Evolutionary conservation across 2,797 vertebrate species (phyloP).

Genomic region (Notoglanidium macrostoma): DNA sequence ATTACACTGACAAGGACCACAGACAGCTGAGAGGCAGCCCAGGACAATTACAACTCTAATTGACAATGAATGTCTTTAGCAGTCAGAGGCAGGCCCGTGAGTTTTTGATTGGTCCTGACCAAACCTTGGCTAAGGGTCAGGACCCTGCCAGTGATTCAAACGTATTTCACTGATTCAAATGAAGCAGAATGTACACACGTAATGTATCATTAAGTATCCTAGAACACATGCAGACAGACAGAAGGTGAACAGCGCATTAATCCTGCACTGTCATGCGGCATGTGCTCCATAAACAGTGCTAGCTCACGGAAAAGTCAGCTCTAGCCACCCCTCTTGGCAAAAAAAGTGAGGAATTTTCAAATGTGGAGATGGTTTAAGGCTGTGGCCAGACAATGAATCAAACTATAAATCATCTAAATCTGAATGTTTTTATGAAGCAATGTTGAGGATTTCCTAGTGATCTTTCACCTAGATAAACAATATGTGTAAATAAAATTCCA

Average conservation of each 20-base stretch:
- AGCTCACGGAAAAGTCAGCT: conserved; percentile 47
- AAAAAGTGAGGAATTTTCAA: conserved; percentile 36
- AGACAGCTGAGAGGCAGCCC: conserved; percentile 37
- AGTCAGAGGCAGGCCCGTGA: conserved; percentile 40
- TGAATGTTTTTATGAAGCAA: conserved; percentile 25
- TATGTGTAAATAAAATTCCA: background rate
- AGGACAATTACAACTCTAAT: conserved; percentile 32
- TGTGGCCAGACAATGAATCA: conserved; percentile 43
- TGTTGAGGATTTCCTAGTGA: conserved; percentile 30
- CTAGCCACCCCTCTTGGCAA: conserved; percentile 42
- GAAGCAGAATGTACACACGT: conserved; percentile 42
- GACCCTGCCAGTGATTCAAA: conserved; percentile 39
- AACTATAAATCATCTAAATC: conserved; percentile 41
- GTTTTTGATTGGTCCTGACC: conserved; percentile 43
- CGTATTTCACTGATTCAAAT: conserved; percentile 26
- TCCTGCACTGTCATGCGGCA: conserved; percentile 46
- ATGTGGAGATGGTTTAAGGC: conserved; percentile 37
- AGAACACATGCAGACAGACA: conserved; percentile 48
- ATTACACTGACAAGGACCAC: conserved; percentile 32
- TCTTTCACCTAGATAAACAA: conserved; percentile 42
- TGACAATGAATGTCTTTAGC: conserved; percentile 44
- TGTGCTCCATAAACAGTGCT: conserved; percentile 36
- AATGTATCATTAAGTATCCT: conserved; percentile 47
- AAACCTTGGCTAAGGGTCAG: conserved; percentile 36
- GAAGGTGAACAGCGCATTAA: conserved; percentile 48